A percentile compares a stretch with the other conserved stretches of the same genome.
Conservation (phyloP, 2,797 vertebrate genomes). For the Pagetopsis macropterus region DNA sequence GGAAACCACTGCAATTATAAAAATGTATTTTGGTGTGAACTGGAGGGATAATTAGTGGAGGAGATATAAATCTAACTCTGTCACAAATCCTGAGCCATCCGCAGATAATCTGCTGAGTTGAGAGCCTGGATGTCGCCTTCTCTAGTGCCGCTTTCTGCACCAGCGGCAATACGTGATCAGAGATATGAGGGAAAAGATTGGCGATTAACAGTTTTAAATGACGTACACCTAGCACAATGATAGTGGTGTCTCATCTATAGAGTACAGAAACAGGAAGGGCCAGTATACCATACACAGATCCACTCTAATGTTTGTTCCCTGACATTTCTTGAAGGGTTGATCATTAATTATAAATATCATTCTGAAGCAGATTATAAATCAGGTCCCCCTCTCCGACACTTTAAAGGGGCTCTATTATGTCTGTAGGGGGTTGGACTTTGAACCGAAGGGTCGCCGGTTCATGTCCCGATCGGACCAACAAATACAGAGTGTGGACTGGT, state of each 20-base stretch:
- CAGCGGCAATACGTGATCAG: not conserved
- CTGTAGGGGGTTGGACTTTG: no score
- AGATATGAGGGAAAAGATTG: conserved; percentile 1
- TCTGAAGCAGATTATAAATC: no score
- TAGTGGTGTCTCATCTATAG: not conserved
- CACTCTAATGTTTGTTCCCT: no score
- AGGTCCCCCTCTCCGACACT: no score
- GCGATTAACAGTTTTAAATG: not conserved
- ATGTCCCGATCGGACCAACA: no score
- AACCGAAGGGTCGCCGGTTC: no score
- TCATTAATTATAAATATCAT: no score
- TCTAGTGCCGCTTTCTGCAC: not conserved
- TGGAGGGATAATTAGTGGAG: conserved; percentile 37
- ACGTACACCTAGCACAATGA: not conserved
- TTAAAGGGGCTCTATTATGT: no score
- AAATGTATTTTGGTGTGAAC: conserved; percentile 31
- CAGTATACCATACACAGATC: no score
- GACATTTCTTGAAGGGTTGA: no score
- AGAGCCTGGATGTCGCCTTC: conserved; percentile 26
- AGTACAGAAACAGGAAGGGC: not conserved
- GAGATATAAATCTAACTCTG: conserved; percentile 35
- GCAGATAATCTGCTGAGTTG: conserved; percentile 25
- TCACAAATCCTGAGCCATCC: conserved; percentile 30
- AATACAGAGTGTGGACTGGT: no score
- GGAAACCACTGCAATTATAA: conserved; percentile 42